phyloP scores from a whole-genome alignment of 2,888 invertebrate species.

The Chymomyza amoena region DNA sequence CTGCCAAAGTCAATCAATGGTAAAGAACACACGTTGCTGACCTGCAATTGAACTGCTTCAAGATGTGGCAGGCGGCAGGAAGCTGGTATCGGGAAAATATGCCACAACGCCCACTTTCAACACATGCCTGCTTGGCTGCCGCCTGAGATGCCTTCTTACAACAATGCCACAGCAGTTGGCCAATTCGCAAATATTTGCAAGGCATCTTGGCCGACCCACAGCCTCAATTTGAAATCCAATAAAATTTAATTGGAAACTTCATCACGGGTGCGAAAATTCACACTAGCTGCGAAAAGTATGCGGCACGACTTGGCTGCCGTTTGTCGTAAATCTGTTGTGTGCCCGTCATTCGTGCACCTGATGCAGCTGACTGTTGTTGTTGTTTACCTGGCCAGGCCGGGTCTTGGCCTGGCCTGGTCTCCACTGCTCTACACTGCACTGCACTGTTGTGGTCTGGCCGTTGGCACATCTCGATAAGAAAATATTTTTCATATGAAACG shows the following conservation, averaged over 20 bases:
- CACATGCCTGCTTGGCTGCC: conserved; percentile 58
- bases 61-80: conserved; percentile 7
- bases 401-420: neutral
- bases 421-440: neutral
- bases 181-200: conserved; percentile 68
- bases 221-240: conserved; percentile 73
- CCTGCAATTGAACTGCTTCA: conserved; percentile 58
- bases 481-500: conserved; percentile 66
- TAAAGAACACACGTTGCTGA: conserved; percentile 55
- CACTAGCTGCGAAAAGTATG: conserved; percentile 45
- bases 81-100: conserved; percentile 8
- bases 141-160: neutral
- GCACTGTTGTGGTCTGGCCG: neutral
- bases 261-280: conserved; percentile 75
- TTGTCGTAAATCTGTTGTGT: conserved; percentile 62
- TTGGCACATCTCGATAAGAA: conserved; percentile 65
- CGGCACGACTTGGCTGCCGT: conserved; percentile 63
- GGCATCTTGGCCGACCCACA: conserved; percentile 19
- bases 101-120: conserved; percentile 66
- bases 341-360: conserved; percentile 49
- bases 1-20: conserved; percentile 30
- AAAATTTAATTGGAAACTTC: conserved; percentile 77
- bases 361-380: conserved; percentile 31
- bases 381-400: neutral
- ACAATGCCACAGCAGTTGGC: conserved; percentile 20